Evolutionary conservation across 92 coral and sea anemone species (phyloP), one percentile per base, ranked within the genome.

Genomic region (Diadumene lineata): DNA sequence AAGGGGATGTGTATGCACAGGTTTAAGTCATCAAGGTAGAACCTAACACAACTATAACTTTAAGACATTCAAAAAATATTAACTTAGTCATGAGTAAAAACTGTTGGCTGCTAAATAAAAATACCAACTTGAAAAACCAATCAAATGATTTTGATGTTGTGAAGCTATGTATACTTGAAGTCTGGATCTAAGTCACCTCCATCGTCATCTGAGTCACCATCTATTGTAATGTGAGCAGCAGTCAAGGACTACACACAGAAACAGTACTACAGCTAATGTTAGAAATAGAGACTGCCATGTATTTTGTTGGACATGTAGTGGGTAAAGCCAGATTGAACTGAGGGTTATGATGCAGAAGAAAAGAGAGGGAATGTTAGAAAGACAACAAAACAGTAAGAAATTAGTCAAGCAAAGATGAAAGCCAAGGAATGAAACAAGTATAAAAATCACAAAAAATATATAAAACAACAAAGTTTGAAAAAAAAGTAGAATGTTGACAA

Each of bases 181-280:
- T 74, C 83, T 11, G 85, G 89, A 34, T 84, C 89, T 38, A 58
- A 79, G 6, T 79, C 89, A 11, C 55, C 81, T 17, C 58, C 83
- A 44, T 79, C 89, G 23, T 68, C 89, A 30, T 78, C 75, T 57
- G 73, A 78, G 29, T 77, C 83, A 24, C 73, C 79, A 79, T 80
- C 89, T 22, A 56, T 19, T 27, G 80, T 73, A 10, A 74, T 55
- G 85, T 85, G 34, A 11, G 29, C 43, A 57, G 27, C 16, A 2
- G 89, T 85, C 64, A 85, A 85, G 85, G 89, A 68, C 26, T 15
- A 73, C 2, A 58, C 60, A 53, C 24, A 53, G 18, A 53, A n/a
- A n/a, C n/a, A n/a, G n/a, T n/a, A n/a, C n/a, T n/a, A n/a, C n/a
- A n/a, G n/a, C n/a, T n/a, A n/a, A n/a, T n/a, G n/a, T n/a, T n/a